phyloP scores from a whole-genome alignment of 2,113 vertebrate genomes.

The Eonycteris spelaea region DNA sequence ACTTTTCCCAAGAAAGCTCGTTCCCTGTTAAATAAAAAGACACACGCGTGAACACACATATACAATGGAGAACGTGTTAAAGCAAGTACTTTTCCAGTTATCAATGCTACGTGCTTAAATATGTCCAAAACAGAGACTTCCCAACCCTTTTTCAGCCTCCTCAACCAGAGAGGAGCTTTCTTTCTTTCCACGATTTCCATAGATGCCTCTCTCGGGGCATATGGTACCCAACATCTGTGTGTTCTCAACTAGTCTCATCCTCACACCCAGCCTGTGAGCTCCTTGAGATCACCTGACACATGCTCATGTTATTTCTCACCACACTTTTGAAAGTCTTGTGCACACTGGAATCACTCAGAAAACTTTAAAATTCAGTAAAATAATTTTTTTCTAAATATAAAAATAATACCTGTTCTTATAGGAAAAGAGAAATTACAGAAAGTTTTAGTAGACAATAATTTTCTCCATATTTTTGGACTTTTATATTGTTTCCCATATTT shows the following conservation, averaged over 20 bases:
- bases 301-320: not conserved
- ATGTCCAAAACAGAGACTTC: not conserved
- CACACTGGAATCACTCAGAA: not conserved
- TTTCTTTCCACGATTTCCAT: not conserved
- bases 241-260: not conserved
- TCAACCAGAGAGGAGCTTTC: not conserved
- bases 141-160: not conserved
- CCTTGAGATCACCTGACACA: not conserved
- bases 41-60: not conserved
- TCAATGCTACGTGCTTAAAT: not conserved
- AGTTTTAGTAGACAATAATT: not conserved
- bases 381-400: not conserved
- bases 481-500: constrained; percentile 46
- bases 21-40: not conserved
- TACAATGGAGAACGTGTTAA: not conserved
- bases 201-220: not conserved
- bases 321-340: not conserved
- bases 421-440: not conserved
- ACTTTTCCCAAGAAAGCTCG: not conserved
- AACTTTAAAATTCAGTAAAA: not conserved
- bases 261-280: not conserved
- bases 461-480: constrained; percentile 3
- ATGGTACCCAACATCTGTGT: accelerated
- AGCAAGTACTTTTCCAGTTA: not conserved
- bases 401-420: not conserved